Evolutionary conservation across 2,888 invertebrate species (phyloP).

Genomic region (Nudaria mundana): DNA sequence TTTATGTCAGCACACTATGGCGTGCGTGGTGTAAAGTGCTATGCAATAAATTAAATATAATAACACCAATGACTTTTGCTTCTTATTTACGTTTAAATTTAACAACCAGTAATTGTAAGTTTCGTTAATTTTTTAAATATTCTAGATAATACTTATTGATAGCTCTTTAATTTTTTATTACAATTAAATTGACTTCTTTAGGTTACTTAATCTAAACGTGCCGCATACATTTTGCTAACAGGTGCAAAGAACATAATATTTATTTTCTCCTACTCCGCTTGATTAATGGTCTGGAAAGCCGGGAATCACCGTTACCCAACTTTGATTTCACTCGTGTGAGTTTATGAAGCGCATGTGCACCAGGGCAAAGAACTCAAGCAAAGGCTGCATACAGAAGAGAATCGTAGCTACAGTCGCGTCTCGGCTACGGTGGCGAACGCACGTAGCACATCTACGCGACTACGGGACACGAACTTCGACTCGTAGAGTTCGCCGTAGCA

Average conservation of each 20-base stretch:
- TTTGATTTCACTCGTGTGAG: constrained; percentile 37
- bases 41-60: constrained; percentile 17
- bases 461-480: constrained; percentile 54
- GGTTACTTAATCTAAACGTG: too few relatives aligned
- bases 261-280: too few relatives aligned
- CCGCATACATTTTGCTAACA: too few relatives aligned
- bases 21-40: constrained; percentile 16
- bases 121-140: neutral
- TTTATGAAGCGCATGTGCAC: constrained; percentile 66
- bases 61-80: too few relatives aligned
- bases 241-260: too few relatives aligned
- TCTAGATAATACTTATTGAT: too few relatives aligned
- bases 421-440: constrained; percentile 45
- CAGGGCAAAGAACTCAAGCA: constrained; percentile 40
- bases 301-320: constrained; percentile 45
- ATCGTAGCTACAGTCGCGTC: constrained; percentile 53
- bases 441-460: constrained; percentile 60
- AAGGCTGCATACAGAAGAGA: constrained; percentile 27
- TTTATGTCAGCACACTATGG: neutral
- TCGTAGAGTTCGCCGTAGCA: constrained; percentile 35
- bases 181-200: too few relatives aligned
- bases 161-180: too few relatives aligned
- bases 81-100: constrained; percentile 7
- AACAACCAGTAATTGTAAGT: constrained; percentile 8
- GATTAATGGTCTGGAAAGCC: constrained; percentile 40